Evolutionary conservation across 2,888 invertebrate species (phyloP).

Genomic region (Drosophila kambysellisi): DNA sequence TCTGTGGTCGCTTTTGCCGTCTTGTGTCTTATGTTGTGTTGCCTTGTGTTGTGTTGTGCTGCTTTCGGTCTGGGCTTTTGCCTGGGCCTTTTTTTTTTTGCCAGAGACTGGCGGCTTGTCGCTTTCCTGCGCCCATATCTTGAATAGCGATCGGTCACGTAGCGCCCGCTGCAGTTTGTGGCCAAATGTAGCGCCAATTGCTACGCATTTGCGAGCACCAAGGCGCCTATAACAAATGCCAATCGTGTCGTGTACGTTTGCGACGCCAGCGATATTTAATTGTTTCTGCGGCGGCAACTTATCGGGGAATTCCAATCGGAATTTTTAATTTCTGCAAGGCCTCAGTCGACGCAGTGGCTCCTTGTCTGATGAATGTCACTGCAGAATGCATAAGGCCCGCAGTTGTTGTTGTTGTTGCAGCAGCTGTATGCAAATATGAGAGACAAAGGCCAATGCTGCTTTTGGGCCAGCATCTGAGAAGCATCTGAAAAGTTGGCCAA

Average conservation of each 20-base stretch:
- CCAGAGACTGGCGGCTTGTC: constrained; percentile 52
- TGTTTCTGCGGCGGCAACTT: constrained; percentile 81
- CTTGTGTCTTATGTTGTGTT: constrained; percentile 24
- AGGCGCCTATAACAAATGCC: constrained; percentile 82
- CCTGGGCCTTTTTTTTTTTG: constrained; percentile 4
- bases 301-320: constrained; percentile 83
- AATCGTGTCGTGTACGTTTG: constrained; percentile 76
- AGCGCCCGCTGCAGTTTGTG: constrained; percentile 74
- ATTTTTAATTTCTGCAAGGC: constrained; percentile 81
- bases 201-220: constrained; percentile 78
- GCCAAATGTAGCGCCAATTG: constrained; percentile 82
- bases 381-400: constrained; percentile 52
- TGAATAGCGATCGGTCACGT: constrained; percentile 75
- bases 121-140: constrained; percentile 67
- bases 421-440: constrained; percentile 74
- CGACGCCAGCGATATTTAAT: constrained; percentile 84
- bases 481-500: constrained; percentile 80
- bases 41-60: not conserved
- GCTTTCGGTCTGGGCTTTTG: constrained; percentile 7
- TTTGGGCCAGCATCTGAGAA: constrained; percentile 62
- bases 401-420: constrained; percentile 14
- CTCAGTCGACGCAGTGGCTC: constrained; percentile 43
- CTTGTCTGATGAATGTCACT: constrained; percentile 82
- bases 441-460: constrained; percentile 52
- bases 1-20: constrained; percentile 37